phyloP scores from a whole-genome alignment of 1,140 invertebrate genomes.

The Phymastichus coffea region DNA sequence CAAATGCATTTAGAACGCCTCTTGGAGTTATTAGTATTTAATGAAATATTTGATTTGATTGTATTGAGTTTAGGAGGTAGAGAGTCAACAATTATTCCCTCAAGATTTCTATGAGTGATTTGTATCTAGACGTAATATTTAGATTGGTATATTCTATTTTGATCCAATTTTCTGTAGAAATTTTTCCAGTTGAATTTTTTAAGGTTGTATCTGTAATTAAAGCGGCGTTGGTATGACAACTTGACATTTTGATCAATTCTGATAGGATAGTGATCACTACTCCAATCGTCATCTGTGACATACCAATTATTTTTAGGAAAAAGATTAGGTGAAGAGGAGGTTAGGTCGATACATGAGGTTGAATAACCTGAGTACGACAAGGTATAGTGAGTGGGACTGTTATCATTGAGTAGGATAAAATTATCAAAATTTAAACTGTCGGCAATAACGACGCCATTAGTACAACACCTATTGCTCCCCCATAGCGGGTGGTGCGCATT shows the following conservation, averaged over 20 bases:
- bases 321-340: neutral
- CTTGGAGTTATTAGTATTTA: no score
- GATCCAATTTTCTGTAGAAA: no score
- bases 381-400: neutral
- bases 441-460: neutral
- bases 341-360: neutral
- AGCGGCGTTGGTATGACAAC: neutral
- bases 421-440: neutral
- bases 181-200: neutral
- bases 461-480: neutral
- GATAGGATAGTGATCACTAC: neutral
- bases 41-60: no score
- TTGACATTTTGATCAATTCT: neutral
- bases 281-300: neutral
- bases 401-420: neutral
- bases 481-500: conserved; percentile 1
- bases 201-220: neutral
- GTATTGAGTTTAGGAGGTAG: no score
- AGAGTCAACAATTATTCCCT: no score
- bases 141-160: no score
- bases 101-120: no score
- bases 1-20: no score
- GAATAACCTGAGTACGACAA: neutral
- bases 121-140: no score
- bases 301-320: neutral